phyloP scores from a whole-genome alignment of 1,140 invertebrate species.

The Sitobion miscanthi region DNA sequence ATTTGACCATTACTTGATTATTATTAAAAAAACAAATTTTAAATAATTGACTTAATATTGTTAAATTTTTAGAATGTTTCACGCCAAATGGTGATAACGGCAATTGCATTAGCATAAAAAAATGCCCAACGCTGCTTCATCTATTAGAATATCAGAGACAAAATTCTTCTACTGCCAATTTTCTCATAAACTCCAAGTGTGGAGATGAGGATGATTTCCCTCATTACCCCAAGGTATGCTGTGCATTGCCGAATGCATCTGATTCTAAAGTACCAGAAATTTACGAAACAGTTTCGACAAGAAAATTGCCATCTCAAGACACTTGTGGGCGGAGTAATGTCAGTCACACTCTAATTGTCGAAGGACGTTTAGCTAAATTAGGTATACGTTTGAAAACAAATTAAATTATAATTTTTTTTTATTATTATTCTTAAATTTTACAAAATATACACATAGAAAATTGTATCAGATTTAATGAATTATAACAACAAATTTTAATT shows the following conservation, averaged over 20 bases:
- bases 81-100: too few relatives aligned
- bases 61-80: not conserved
- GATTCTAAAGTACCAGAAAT: too few relatives aligned
- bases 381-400: constrained; percentile 28
- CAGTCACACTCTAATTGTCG: constrained; percentile 50
- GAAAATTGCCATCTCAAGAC: too few relatives aligned
- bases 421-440: too few relatives aligned
- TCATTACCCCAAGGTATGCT: constrained; percentile 66
- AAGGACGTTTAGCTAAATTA: constrained; percentile 53
- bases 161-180: constrained; percentile 59
- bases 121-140: constrained; percentile 61
- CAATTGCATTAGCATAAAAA: constrained; percentile 11
- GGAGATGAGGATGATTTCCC: constrained; percentile 64
- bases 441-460: not conserved
- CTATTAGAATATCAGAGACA: constrained; percentile 58
- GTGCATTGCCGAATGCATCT: constrained; percentile 59
- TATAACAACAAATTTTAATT: not conserved
- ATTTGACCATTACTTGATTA: too few relatives aligned
- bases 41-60: not conserved
- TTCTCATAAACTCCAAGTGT: constrained; percentile 64
- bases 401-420: not conserved
- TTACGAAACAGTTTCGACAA: not conserved
- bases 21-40: not conserved
- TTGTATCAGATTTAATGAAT: not conserved
- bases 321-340: not conserved